phyloP scores from a whole-genome alignment of 2,888 invertebrate species.

The Dasypogon diadema region DNA sequence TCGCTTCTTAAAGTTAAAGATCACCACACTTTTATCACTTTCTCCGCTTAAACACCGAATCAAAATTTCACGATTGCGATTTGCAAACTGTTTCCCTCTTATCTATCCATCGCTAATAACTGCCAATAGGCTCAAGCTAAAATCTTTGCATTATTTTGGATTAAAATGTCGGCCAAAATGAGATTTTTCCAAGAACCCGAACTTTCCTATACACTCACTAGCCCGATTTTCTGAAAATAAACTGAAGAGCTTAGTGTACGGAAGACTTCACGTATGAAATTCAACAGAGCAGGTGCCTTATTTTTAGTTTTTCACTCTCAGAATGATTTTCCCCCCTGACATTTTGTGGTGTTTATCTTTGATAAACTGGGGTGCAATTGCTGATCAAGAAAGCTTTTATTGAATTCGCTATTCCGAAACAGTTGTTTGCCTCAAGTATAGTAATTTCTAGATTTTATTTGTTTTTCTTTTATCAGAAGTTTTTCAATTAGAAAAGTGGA shows the following conservation, averaged over 20 bases:
- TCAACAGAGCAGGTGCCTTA: conserved; percentile 22
- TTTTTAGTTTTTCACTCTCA: conserved; percentile 40
- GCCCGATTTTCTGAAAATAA: conserved; percentile 45
- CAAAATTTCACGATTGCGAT: not conserved
- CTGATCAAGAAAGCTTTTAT: not conserved
- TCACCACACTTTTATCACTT: not conserved
- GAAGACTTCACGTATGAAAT: conserved; percentile 1
- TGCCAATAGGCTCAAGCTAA: no score
- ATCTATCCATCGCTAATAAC: no score
- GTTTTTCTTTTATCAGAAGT: no score
- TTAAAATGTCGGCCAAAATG: not conserved
- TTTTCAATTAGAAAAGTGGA: no score
- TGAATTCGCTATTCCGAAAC: no score
- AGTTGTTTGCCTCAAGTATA: no score
- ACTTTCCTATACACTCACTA: conserved; percentile 13
- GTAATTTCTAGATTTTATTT: no score
- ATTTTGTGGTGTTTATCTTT: not conserved
- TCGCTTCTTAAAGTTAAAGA: not conserved
- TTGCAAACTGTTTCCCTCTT: not conserved
- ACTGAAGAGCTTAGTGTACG: conserved; percentile 26
- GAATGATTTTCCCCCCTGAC: no score
- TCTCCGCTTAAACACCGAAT: not conserved
- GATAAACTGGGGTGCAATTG: not conserved
- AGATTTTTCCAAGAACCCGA: conserved; percentile 33
- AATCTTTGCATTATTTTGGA: not conserved